Conservation (phyloP, 2,113 vertebrate species). For the Oxygymnocypris stewartii region DNA sequence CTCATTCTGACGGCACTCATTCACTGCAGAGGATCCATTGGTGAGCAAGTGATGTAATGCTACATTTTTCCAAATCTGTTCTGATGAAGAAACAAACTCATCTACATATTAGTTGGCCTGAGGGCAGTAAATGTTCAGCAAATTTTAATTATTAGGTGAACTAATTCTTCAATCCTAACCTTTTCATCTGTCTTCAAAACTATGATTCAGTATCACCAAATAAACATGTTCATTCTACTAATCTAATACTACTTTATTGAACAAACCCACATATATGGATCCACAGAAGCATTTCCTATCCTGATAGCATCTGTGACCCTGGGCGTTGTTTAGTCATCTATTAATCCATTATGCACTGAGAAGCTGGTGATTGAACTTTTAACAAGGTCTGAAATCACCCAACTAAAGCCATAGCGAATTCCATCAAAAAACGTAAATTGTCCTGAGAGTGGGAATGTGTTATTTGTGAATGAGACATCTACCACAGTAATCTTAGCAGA, state of each 20-base stretch:
- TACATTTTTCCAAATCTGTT: not conserved
- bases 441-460: constrained; percentile 24
- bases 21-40: not conserved
- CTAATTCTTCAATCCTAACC: not conserved
- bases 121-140: not conserved
- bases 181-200: not conserved
- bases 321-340: constrained; percentile 19
- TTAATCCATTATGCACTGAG: constrained; percentile 38
- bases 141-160: no score
- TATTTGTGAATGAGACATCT: constrained; percentile 32
- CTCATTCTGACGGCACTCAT: not conserved
- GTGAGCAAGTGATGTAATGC: not conserved
- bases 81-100: not conserved
- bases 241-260: not conserved
- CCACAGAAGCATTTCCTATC: constrained; percentile 14
- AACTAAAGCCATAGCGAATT: constrained; percentile 36
- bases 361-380: constrained; percentile 52
- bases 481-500: constrained; percentile 37
- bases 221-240: not conserved
- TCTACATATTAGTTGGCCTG: not conserved
- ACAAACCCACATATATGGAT: not conserved
- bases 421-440: constrained; percentile 46
- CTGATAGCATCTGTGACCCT: constrained; percentile 21
- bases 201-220: not conserved
- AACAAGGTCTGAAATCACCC: constrained; percentile 53